These are phyloP conservation scores for Spea bombifrons DNA, from an alignment of 2,113 vertebrate species.

Conservation along the genomic window DNA sequence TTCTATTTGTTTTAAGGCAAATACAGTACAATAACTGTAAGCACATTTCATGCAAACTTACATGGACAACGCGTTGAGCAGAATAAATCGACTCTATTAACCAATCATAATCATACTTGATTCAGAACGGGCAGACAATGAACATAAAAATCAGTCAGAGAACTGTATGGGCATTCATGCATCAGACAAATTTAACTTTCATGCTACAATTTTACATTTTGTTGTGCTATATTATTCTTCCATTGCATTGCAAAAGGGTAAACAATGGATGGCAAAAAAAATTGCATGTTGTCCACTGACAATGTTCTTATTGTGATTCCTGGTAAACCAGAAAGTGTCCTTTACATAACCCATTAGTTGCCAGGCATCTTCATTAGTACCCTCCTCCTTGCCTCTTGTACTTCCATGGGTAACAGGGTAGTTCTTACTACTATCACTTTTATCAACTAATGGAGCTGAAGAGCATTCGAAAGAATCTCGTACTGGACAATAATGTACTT, in stretches of 20 bases:
- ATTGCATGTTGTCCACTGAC: too few species aligned
- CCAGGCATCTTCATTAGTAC: too few species aligned
- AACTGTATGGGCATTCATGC: constrained; percentile 27
- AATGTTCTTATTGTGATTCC: too few species aligned
- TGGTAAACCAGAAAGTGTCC: too few species aligned
- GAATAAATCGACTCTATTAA: constrained; percentile 36
- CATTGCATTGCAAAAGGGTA: constrained; percentile 1
- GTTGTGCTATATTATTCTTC: constrained; percentile 2
- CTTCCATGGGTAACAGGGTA: too few species aligned
- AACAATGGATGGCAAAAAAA: not conserved
- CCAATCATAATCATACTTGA: constrained; percentile 29
- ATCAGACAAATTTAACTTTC: not conserved
- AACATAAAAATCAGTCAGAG: constrained; percentile 14
- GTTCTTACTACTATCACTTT: too few species aligned
- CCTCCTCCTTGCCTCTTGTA: too few species aligned
- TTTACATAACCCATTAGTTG: too few species aligned
- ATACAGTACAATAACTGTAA: constrained; percentile 37
- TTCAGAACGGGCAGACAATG: constrained; percentile 10
- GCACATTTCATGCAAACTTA: constrained; percentile 35
- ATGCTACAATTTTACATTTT: constrained; percentile 13
- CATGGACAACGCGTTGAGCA: constrained; percentile 19
- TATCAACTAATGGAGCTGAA: too few species aligned
- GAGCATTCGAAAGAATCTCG: too few species aligned
- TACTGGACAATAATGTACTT: too few species aligned
- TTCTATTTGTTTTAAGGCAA: constrained; percentile 32